Evolutionary conservation across 2,113 vertebrate genomes (phyloP).

Genomic region (Mystacornis crossleyi): DNA sequence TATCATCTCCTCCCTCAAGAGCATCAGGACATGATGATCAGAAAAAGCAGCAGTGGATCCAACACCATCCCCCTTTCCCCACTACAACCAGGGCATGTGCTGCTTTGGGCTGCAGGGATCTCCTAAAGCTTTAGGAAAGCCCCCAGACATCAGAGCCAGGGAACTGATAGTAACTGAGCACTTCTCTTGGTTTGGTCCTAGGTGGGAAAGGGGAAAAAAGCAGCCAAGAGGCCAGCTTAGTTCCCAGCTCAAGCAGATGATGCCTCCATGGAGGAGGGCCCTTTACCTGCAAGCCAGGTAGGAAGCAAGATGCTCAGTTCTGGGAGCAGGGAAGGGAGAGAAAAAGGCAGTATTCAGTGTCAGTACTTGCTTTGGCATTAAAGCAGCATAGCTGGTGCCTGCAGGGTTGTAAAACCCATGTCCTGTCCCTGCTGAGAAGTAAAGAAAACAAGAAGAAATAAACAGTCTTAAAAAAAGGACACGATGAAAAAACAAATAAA

Average conservation of each 20-base stretch:
- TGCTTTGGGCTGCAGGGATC: not conserved
- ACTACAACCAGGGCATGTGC: rapidly evolving
- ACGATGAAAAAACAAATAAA: slow-evolving; percentile 2
- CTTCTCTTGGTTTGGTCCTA: not conserved
- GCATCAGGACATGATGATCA: not conserved
- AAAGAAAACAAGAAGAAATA: not conserved
- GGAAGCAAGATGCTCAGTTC: not conserved
- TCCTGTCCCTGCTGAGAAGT: not conserved
- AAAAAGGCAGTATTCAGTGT: not conserved
- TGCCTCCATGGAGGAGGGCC: not conserved
- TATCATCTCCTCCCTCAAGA: not conserved
- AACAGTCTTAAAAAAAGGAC: not conserved
- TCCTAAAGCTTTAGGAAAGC: not conserved
- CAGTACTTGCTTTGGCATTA: not conserved
- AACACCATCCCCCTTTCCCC: not conserved
- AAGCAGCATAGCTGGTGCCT: not conserved
- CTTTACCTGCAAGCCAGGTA: not conserved
- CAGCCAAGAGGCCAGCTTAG: not conserved
- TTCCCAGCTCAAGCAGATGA: not conserved
- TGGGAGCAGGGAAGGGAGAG: not conserved
- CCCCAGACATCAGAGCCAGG: not conserved
- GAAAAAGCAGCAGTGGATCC: not conserved
- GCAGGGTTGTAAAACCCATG: not conserved
- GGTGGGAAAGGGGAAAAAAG: not conserved
- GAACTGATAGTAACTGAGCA: rapidly evolving